Evolutionary conservation across 2,113 vertebrate genomes (phyloP).

Genomic region (Heterochromis multidens): DNA sequence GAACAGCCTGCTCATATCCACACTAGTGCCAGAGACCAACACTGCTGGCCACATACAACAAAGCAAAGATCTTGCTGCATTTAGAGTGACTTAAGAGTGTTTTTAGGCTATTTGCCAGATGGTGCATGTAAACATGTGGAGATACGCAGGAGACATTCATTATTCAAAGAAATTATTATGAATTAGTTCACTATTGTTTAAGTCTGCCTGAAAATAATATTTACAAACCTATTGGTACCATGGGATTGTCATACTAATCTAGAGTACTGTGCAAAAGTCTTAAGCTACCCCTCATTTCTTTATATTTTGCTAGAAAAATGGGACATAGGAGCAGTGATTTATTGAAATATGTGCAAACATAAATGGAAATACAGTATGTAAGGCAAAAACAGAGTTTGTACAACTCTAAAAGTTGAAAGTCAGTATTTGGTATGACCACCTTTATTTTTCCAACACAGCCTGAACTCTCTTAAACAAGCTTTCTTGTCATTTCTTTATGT

Average conservation of each 20-base stretch:
- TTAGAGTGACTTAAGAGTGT: not conserved
- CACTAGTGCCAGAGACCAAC: not conserved
- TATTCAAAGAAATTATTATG: not conserved
- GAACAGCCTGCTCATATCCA: slow-evolving; percentile 39
- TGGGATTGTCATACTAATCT: not conserved
- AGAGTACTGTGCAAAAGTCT: not conserved
- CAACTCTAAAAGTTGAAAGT: not conserved
- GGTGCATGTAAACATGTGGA: not conserved
- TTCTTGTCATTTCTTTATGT: not conserved
- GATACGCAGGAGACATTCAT: not conserved
- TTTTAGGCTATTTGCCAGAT: not conserved
- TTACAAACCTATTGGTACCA: not conserved
- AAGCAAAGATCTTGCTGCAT: not conserved
- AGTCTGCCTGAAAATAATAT: not conserved
- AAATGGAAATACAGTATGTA: no score
- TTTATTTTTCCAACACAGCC: not conserved
- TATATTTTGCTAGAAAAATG: no score
- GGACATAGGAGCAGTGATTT: no score
- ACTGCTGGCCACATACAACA: not conserved
- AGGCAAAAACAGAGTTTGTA: no score
- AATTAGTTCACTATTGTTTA: not conserved
- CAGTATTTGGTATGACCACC: not conserved
- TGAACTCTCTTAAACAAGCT: not conserved
- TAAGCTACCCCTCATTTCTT: no score
- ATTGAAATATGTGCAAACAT: no score